Evolutionary conservation across 2,797 vertebrate genomes (phyloP), one percentile per base, ranked within the genome.

Genomic region (Platyrinchus mystaceus): DNA sequence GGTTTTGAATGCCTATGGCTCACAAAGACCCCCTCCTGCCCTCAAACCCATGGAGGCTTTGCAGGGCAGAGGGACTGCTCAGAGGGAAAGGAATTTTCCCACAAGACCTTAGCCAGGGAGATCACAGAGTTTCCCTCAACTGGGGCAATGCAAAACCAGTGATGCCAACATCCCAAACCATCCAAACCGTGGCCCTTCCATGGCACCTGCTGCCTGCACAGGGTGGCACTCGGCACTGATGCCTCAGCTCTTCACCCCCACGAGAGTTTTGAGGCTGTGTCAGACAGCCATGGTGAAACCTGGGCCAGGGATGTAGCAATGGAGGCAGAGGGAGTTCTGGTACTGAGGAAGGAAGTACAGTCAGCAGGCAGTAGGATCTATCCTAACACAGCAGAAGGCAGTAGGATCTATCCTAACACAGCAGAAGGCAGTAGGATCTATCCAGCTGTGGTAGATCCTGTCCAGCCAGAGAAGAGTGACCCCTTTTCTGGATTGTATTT

Each of bases 171-270:
- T 23, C 64, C 14, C 1, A 85, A 83, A 63, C 24, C 36, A 3
- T 46, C 52, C 23, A 53, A 88, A 62, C 39, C 63, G 6, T 0
- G 0, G 46, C 37, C 17, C 34, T 88, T 79, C 36, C 3, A 0
- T 58, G 70, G 87, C 77, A 96, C 94, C 89, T 93, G 82, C 80
- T 91, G 92, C 69, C 59, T 79, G 63, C 59, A 64, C 89, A 82
- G 77, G 85, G 64, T 49, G 85, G 28, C 41, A 6, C 37, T 46
- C 14, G 22, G 52, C 66, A 49, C 12, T 58, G 74, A 53, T 18
- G 67, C 39, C 63, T 81, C 88, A 70, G 47, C 83, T 88, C 70
- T 39, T 87, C 41, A 22, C 10, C 39, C 30, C 19, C 19, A 3
- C 18, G 37, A 19, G 64, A 67, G n/a, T 17, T 63, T 23, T 10